Evolutionary conservation across 2,113 vertebrate genomes (phyloP).

Genomic region (Crotalus viridis): DNA sequence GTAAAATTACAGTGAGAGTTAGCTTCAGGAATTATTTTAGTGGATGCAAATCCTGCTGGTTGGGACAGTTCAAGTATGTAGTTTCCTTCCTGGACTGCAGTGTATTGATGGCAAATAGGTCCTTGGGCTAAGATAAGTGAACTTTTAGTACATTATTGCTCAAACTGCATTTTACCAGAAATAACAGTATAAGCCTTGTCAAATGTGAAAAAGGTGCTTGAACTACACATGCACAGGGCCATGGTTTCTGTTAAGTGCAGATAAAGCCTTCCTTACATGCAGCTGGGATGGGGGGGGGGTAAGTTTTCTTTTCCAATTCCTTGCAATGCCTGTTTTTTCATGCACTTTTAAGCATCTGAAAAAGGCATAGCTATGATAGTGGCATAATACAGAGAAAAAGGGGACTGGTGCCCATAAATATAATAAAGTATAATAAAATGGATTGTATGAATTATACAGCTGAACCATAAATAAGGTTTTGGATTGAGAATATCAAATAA

Average conservation of each 20-base stretch:
- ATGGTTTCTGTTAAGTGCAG: not conserved
- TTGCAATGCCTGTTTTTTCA: too few species aligned
- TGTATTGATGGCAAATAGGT: not conserved
- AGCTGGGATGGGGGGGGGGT: not conserved
- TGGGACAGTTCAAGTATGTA: not conserved
- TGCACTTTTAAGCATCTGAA: not conserved
- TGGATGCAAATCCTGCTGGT: not conserved
- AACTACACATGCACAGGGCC: not conserved
- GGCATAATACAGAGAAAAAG: not conserved
- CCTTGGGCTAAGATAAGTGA: not conserved
- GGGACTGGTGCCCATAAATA: not conserved
- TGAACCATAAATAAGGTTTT: conserved; percentile 1
- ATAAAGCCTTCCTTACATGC: not conserved
- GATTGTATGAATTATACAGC: not conserved
- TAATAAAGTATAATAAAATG: not conserved
- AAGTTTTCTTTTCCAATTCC: not conserved
- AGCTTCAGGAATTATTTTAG: not conserved
- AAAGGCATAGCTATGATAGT: not conserved
- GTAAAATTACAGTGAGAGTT: not conserved
- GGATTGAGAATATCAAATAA: conserved; percentile 2
- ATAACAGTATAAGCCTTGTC: not conserved
- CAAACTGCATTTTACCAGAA: not conserved
- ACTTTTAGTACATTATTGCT: not conserved
- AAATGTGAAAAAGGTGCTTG: not conserved
- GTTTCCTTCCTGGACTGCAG: not conserved